Percentiles rank a stretch among this genome's conserved stretches.
phyloP scores from a whole-genome alignment of 2,113 vertebrate genomes.

The Brachyistius frenatus region DNA sequence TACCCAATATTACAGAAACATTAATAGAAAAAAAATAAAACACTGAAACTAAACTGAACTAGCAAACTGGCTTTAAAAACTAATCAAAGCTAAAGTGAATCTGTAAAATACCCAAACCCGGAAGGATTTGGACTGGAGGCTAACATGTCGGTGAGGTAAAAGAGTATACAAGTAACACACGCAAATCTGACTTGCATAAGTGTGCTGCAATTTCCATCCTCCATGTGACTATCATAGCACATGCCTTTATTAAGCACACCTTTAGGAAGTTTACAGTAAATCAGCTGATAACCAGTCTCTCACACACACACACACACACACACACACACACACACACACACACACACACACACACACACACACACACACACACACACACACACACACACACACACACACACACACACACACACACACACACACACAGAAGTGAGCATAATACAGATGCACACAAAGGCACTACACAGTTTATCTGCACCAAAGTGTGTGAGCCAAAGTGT shows the following conservation, averaged over 20 bases:
- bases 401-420: neutral
- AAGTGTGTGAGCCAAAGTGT: conserved; percentile 46
- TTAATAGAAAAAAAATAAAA: too few species aligned
- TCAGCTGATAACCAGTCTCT: neutral
- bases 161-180: too few species aligned
- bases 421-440: neutral
- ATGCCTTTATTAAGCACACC: conserved; percentile 5
- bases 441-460: neutral
- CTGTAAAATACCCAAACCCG: too few species aligned
- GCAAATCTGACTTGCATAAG: neutral
- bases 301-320: neutral
- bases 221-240: neutral
- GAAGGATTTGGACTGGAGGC: too few species aligned
- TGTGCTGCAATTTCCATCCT: neutral
- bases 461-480: conserved; percentile 27
- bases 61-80: too few species aligned
- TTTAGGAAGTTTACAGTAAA: conserved; percentile 12
- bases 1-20: too few species aligned
- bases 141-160: too few species aligned
- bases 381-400: neutral
- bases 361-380: too few species aligned
- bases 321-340: neutral
- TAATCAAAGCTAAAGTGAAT: too few species aligned
- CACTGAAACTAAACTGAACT: too few species aligned
- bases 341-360: neutral